Percentiles rank a stretch among this genome's conserved stretches.
Evolutionary conservation across 2,797 vertebrate genomes (phyloP).

Genomic region (Champsocephalus gunnari): DNA sequence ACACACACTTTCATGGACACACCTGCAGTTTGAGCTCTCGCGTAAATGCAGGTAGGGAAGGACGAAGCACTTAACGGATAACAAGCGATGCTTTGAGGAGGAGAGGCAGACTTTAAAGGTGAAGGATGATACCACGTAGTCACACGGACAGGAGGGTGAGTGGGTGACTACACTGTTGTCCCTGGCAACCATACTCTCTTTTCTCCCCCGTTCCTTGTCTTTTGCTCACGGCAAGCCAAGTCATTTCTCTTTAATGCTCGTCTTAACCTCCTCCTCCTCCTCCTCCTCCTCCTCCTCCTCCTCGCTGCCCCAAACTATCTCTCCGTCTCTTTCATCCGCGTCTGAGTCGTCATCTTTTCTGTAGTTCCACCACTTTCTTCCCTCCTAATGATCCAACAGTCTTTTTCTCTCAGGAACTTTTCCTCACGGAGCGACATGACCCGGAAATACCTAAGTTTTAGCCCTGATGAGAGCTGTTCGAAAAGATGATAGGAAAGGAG

Average conservation of each 20-base stretch:
- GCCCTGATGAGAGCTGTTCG: no score
- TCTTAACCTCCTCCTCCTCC: constrained; percentile 7
- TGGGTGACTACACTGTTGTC: constrained; percentile 41
- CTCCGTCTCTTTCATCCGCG: constrained; percentile 32
- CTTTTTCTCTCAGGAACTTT: no score
- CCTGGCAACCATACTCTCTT: constrained; percentile 38
- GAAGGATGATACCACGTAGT: constrained; percentile 52
- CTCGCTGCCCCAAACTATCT: not conserved
- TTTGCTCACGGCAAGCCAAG: constrained; percentile 7
- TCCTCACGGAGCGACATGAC: no score
- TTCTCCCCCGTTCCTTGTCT: not conserved
- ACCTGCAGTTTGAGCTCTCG: not conserved
- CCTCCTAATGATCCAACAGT: constrained; percentile 19
- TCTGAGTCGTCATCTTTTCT: constrained; percentile 16
- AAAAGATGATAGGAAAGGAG: no score
- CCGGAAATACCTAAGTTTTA: no score
- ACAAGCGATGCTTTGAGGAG: constrained; percentile 18
- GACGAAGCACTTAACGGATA: constrained; percentile 27
- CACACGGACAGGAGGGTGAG: constrained; percentile 21
- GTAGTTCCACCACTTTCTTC: constrained; percentile 13
- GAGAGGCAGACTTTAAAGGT: constrained; percentile 46
- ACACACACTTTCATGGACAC: not conserved
- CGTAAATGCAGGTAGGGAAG: not conserved
- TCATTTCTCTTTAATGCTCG: constrained; percentile 32
- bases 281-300: not conserved